phyloP scores from a whole-genome alignment of 2,888 invertebrate genomes.

The Euzetes globulus region DNA sequence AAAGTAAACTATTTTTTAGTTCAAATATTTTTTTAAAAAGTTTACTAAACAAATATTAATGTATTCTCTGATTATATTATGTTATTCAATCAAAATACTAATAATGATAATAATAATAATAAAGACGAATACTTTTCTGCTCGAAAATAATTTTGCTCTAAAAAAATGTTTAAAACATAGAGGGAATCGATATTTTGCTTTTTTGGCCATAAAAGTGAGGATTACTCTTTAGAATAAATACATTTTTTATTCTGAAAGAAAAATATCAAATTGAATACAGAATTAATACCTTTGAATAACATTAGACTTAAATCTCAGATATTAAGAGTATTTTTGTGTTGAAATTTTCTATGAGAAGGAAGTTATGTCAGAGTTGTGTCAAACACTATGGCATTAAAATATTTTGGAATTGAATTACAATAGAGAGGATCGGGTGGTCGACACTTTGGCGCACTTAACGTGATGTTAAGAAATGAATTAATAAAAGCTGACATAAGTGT shows the following conservation, averaged over 20 bases:
- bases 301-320: conserved; percentile 7
- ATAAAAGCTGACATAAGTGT: background rate
- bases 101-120: too few species aligned
- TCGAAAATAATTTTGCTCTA: background rate
- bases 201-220: background rate
- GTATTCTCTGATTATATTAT: too few species aligned
- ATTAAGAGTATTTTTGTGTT: background rate
- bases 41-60: too few species aligned
- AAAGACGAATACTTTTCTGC: background rate
- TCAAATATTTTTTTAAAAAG: too few species aligned
- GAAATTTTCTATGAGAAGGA: background rate
- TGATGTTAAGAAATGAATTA: conserved; percentile 4
- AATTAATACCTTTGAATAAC: conserved; percentile 14
- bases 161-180: background rate
- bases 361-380: background rate
- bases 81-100: too few species aligned
- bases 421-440: background rate
- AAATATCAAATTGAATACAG: background rate
- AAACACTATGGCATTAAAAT: background rate
- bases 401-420: background rate
- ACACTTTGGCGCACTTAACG: background rate
- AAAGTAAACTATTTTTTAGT: too few species aligned
- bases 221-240: conserved; percentile 16
- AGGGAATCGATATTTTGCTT: background rate
- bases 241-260: background rate